These are phyloP conservation scores for Oceanites oceanicus DNA, from an alignment of 2,113 vertebrate species.

Conservation along the genomic window DNA sequence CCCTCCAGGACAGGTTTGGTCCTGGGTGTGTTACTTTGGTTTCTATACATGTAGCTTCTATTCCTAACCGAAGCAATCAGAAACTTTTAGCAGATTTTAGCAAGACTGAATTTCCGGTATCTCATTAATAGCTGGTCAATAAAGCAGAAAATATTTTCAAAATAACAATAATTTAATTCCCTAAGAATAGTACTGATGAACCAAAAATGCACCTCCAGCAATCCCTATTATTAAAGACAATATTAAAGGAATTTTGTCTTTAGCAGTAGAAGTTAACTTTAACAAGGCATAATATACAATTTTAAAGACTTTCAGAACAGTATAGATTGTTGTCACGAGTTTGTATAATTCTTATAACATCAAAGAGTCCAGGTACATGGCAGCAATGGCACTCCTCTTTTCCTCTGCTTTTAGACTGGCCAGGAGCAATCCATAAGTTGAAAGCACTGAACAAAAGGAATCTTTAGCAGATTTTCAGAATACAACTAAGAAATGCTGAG, in stretches of 20 bases:
- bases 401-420: background rate
- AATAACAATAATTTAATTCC: background rate
- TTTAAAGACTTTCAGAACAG: background rate
- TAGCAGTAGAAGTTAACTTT: background rate
- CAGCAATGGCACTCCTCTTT: background rate
- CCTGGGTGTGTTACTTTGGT: background rate
- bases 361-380: background rate
- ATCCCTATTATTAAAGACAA: background rate
- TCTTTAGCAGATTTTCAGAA: background rate
- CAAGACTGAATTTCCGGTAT: background rate
- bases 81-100: background rate
- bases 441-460: background rate
- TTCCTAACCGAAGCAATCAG: background rate
- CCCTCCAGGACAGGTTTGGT: background rate
- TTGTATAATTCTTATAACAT: background rate
- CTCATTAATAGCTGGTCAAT: background rate
- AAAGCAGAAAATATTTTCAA: background rate
- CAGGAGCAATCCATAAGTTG: background rate
- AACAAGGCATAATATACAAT: background rate
- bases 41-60: background rate
- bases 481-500: background rate
- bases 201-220: background rate
- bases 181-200: background rate
- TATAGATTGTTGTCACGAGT: background rate
- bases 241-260: background rate